Evolutionary conservation across 2,888 invertebrate species (phyloP).

Genomic region (Chalcosyrphus nemorum): DNA sequence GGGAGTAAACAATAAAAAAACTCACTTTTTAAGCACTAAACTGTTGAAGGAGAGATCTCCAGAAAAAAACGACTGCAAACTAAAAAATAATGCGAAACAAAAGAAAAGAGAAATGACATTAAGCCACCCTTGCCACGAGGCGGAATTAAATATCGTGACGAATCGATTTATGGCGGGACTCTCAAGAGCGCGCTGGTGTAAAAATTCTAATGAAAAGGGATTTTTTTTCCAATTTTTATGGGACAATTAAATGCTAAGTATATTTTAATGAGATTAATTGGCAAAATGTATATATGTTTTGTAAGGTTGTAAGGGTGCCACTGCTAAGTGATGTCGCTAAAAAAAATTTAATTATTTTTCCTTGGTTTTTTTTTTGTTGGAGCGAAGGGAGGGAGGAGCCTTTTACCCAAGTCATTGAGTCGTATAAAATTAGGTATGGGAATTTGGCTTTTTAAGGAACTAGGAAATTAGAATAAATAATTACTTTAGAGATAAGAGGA

Average conservation of each 20-base stretch:
- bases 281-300: not conserved
- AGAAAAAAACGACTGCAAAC: not conserved
- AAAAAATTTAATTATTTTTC: not conserved
- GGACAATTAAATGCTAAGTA: slow-evolving; percentile 13
- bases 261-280: slow-evolving; percentile 23
- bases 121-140: not conserved
- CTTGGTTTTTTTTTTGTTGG: not conserved
- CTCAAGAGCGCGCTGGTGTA: not conserved
- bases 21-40: not conserved
- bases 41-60: not conserved
- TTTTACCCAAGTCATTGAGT: no score
- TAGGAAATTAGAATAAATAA: not conserved
- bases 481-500: not conserved
- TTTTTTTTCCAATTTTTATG: not conserved
- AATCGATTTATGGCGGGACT: not conserved
- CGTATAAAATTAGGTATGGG: not conserved
- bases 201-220: not conserved
- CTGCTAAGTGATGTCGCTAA: no score
- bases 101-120: slow-evolving; percentile 12
- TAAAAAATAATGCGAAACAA: slow-evolving; percentile 9
- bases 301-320: not conserved
- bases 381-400: no score
- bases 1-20: not conserved
- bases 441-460: not conserved
- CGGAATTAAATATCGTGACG: slow-evolving; percentile 6